Evolutionary conservation across 2,888 invertebrate genomes (phyloP).

Genomic region (Sceliomorpha sp.): DNA sequence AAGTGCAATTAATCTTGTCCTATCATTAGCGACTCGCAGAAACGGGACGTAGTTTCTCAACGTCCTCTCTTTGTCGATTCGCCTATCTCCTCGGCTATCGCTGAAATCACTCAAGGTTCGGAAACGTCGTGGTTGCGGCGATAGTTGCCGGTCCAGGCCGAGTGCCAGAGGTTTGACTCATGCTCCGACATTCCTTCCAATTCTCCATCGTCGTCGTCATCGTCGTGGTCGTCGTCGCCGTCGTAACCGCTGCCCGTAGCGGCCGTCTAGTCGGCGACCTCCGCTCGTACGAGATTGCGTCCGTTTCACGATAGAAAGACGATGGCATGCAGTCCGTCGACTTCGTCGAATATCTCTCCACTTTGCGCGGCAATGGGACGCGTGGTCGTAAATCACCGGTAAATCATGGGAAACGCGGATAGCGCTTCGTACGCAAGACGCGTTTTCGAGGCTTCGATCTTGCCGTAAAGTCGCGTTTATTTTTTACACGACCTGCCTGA

Average conservation of each 20-base stretch:
- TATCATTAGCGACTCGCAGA: too few relatives aligned
- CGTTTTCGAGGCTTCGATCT: too few relatives aligned
- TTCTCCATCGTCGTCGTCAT: slow-evolving; percentile 7
- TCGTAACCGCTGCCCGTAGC: slow-evolving; percentile 32
- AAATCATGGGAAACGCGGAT: slow-evolving; percentile 47
- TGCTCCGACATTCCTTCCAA: slow-evolving; percentile 61
- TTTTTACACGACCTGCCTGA: too few relatives aligned
- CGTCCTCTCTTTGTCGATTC: too few relatives aligned
- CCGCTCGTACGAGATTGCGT: slow-evolving; percentile 36
- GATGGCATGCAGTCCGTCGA: slow-evolving; percentile 51
- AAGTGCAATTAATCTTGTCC: too few relatives aligned
- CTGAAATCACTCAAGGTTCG: too few relatives aligned
- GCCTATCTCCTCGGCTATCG: too few relatives aligned
- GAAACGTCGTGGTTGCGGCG: slow-evolving; percentile 2
- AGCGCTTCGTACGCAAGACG: slow-evolving; percentile 15
- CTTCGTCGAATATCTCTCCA: slow-evolving; percentile 48
- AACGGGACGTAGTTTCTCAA: too few relatives aligned
- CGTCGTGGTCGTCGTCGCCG: slow-evolving; percentile 8
- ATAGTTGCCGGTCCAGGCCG: slow-evolving; percentile 58
- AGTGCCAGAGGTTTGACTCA: slow-evolving; percentile 66
- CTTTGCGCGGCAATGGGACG: slow-evolving; percentile 19
- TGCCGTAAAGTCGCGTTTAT: too few relatives aligned
- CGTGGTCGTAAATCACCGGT: slow-evolving; percentile 39
- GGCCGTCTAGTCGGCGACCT: slow-evolving; percentile 45
- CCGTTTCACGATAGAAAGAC: slow-evolving; percentile 44